These are phyloP conservation scores for Rhynchotus rufescens DNA, from an alignment of 2,797 vertebrate species.

Conservation along the genomic window DNA sequence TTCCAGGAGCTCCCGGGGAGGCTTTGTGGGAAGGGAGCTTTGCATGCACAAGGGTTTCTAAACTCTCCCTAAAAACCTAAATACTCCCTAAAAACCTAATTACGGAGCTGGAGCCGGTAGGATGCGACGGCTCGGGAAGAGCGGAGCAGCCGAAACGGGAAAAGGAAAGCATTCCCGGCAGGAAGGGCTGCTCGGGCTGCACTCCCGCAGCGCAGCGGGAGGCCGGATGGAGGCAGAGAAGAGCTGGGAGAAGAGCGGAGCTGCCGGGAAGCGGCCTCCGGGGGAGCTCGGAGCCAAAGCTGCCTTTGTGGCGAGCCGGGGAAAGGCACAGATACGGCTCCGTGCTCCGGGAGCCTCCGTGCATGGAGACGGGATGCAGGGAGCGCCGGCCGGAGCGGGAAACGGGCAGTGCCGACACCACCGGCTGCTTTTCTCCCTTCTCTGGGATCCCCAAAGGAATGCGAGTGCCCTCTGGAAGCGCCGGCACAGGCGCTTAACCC, in stretches of 20 bases:
- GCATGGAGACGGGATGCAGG: background rate
- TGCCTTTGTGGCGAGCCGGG: background rate
- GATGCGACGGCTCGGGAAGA: background rate
- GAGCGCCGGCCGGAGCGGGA: background rate
- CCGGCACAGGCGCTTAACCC: conserved; percentile 28
- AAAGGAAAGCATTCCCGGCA: background rate
- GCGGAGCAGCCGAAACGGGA: accelerated
- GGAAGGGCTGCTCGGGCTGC: background rate
- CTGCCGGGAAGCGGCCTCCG: background rate
- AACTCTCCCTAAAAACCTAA: background rate
- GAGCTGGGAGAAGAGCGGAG: background rate
- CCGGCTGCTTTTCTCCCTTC: background rate
- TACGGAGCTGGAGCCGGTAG: background rate
- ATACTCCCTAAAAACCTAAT: background rate
- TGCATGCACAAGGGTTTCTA: background rate
- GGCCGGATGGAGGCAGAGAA: background rate
- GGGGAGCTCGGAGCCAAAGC: background rate
- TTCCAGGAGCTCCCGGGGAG: background rate
- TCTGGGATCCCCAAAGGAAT: background rate
- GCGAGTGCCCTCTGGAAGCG: background rate
- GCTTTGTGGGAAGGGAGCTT: background rate
- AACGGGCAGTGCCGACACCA: background rate
- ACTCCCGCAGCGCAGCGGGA: background rate
- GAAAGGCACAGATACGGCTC: background rate
- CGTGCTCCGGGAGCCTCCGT: background rate